Percentiles rank a stretch among this genome's conserved stretches.
Conservation (phyloP, 64 coral and sea anemone genomes). For the Dendrophyllia cribrosa region DNA sequence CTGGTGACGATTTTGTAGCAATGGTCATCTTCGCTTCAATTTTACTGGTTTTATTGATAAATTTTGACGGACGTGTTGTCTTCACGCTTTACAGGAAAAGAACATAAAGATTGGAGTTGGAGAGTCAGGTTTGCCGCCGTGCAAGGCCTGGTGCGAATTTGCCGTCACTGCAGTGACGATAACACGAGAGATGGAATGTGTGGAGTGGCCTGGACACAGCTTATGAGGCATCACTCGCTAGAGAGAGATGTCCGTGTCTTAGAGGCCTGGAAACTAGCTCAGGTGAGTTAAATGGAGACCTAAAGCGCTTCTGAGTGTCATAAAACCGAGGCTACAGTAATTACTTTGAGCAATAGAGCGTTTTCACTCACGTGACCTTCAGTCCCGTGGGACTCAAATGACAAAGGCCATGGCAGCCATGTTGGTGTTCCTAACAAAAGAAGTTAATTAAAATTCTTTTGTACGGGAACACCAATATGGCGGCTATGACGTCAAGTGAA, state of each 20-base stretch:
- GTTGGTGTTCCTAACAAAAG: too few relatives aligned
- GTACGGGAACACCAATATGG: too few relatives aligned
- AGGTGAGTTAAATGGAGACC: conserved; percentile 46
- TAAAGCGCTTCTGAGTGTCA: too few relatives aligned
- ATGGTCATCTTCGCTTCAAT: neutral
- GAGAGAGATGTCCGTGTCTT: conserved; percentile 82
- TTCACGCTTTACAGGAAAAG: neutral
- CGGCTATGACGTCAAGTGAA: too few relatives aligned
- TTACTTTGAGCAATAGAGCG: too few relatives aligned
- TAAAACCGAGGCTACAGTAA: too few relatives aligned
- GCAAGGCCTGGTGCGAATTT: conserved; percentile 91
- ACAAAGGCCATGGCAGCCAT: too few relatives aligned
- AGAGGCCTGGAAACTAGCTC: conserved; percentile 86
- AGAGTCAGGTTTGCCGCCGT: conserved; percentile 92
- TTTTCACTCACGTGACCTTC: too few relatives aligned
- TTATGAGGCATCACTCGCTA: conserved; percentile 82
- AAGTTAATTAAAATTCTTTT: too few relatives aligned
- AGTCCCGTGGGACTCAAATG: too few relatives aligned
- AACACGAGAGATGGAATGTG: conserved; percentile 81
- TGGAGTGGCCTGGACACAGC: conserved; percentile 80
- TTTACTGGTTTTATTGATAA: neutral
- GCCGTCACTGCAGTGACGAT: conserved; percentile 75
- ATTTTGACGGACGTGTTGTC: neutral
- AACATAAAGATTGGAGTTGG: conserved; percentile 90
- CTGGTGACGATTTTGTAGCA: too few relatives aligned